Evolutionary conservation across 2,113 vertebrate species (phyloP).

Genomic region (Mystacornis crossleyi): DNA sequence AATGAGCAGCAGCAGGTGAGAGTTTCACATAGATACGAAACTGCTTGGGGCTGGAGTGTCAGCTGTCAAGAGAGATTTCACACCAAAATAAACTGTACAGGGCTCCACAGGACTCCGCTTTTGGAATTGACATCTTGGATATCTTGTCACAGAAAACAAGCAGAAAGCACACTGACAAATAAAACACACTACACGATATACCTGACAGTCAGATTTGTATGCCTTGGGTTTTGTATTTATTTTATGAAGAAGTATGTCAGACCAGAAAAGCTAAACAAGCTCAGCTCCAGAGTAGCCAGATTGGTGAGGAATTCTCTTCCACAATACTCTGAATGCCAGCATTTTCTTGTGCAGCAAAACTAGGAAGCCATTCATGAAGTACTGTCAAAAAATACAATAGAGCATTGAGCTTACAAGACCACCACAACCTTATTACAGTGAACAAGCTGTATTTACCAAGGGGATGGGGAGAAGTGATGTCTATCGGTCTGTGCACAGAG

Average conservation of each 20-base stretch:
- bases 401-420: not conserved
- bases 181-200: not conserved
- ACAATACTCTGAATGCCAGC: not conserved
- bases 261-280: not conserved
- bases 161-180: not conserved
- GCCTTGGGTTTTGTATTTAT: not conserved
- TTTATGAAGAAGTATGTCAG: not conserved
- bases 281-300: not conserved
- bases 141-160: not conserved
- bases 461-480: not conserved
- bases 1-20: constrained; percentile 27
- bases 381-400: not conserved
- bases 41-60: not conserved
- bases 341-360: not conserved
- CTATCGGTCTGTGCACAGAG: not conserved
- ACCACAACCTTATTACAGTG: not conserved
- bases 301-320: not conserved
- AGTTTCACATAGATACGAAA: not conserved
- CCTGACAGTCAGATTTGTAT: not conserved
- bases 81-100: not conserved
- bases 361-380: not conserved
- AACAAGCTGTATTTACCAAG: not conserved
- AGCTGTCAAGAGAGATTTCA: constrained; percentile 24
- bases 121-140: not conserved
- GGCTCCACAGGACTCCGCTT: not conserved